Evolutionary conservation across 1,140 invertebrate genomes (phyloP).

Genomic region (Alviniconcha marisindica): DNA sequence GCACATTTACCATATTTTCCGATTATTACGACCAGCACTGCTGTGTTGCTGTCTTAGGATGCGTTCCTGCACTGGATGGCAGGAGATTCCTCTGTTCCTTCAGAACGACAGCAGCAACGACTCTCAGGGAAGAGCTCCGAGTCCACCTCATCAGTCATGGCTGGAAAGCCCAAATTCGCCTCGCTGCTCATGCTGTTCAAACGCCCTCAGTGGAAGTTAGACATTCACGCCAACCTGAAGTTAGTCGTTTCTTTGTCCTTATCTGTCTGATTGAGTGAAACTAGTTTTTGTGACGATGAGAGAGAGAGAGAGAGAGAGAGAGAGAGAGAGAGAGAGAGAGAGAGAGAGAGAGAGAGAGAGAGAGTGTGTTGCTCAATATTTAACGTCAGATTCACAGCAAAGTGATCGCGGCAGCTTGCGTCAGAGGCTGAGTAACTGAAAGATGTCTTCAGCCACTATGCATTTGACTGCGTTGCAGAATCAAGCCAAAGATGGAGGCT

Average conservation of each 20-base stretch:
- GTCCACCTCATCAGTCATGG: too few relatives aligned
- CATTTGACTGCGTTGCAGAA: background rate
- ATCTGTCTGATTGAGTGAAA: too few relatives aligned
- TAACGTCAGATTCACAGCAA: background rate
- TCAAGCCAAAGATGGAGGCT: background rate
- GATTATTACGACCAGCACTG: too few relatives aligned
- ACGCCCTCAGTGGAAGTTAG: background rate
- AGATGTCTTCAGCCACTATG: background rate
- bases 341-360: too few relatives aligned
- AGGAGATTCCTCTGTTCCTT: background rate
- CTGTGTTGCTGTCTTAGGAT: constrained; percentile 9
- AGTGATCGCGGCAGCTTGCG: background rate
- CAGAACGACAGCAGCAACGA: background rate
- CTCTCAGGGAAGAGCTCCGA: too few relatives aligned
- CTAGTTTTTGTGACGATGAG: too few relatives aligned
- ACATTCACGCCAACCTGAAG: constrained; percentile 17
- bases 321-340: too few relatives aligned
- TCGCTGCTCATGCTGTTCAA: background rate
- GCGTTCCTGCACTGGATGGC: constrained; percentile 24
- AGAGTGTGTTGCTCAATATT: too few relatives aligned
- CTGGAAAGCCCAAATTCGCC: background rate
- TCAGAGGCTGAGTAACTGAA: background rate
- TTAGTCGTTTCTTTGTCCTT: too few relatives aligned
- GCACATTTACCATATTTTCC: too few relatives aligned
- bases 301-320: too few relatives aligned